phyloP scores from a whole-genome alignment of 2,113 vertebrate species.

The Charina bottae region DNA sequence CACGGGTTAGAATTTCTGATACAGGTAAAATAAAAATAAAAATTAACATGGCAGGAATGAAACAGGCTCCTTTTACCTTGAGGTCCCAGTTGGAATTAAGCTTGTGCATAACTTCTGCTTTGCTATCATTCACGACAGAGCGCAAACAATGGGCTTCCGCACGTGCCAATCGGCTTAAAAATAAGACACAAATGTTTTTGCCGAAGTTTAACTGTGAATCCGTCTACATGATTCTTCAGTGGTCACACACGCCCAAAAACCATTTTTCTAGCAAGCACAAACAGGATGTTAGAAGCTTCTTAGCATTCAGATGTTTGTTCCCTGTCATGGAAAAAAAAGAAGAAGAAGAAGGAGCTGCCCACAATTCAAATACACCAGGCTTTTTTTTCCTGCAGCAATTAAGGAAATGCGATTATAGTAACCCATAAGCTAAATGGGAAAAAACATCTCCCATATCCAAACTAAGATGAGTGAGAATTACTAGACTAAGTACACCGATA shows the following conservation, averaged over 20 bases:
- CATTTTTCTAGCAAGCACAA: not conserved
- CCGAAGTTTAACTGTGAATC: too few species aligned
- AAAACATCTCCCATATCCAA: not conserved
- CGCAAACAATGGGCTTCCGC: not conserved
- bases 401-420: slow-evolving; percentile 3
- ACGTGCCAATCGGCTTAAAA: not conserved
- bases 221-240: not conserved
- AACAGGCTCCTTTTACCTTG: not conserved
- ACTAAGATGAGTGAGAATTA: not conserved
- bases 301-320: not conserved
- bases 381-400: slow-evolving; percentile 11
- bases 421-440: not conserved
- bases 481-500: not conserved
- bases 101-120: not conserved
- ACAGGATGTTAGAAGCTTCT: slow-evolving; percentile 32
- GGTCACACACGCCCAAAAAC: not conserved
- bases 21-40: not conserved
- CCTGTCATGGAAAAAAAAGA: not conserved
- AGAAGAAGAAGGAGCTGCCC: not conserved
- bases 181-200: too few species aligned
- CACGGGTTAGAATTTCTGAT: not conserved
- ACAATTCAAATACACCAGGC: not conserved
- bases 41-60: not conserved
- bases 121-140: not conserved
- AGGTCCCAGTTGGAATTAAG: not conserved